These are phyloP conservation scores for Tolypeutes matacus DNA, from an alignment of 2,797 vertebrate species.

Conservation along the genomic window DNA sequence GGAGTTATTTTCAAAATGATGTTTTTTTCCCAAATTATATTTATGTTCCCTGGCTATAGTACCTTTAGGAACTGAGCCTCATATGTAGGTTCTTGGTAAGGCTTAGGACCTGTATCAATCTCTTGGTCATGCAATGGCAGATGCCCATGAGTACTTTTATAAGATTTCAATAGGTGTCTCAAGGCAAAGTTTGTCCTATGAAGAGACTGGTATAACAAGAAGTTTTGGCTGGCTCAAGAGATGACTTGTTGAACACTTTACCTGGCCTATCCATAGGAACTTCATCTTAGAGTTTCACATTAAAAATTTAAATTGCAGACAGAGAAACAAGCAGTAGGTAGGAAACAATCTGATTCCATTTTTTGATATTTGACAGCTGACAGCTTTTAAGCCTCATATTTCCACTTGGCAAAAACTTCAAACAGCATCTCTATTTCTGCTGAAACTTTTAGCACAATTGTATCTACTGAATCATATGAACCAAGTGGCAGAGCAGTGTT, in stretches of 20 bases:
- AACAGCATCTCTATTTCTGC: too few relatives aligned
- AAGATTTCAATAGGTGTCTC: not conserved
- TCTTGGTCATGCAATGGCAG: not conserved
- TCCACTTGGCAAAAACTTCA: too few relatives aligned
- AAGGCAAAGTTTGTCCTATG: not conserved
- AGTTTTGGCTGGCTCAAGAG: not conserved
- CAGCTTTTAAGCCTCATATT: not conserved
- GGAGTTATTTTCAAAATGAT: not conserved
- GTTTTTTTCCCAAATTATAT: not conserved
- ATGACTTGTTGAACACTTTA: not conserved
- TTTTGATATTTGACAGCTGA: not conserved
- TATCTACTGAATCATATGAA: too few relatives aligned
- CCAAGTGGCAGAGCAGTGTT: too few relatives aligned
- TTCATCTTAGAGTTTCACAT: not conserved
- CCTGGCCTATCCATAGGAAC: not conserved
- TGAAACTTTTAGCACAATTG: too few relatives aligned
- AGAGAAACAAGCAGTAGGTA: not conserved
- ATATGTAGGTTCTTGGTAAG: not conserved
- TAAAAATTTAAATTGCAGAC: not conserved
- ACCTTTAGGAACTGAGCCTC: not conserved
- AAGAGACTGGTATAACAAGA: not conserved
- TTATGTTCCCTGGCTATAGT: not conserved
- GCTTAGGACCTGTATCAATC: fast-evolving
- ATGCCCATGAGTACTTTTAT: not conserved
- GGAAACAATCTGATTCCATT: not conserved